Conservation (phyloP, 2,797 vertebrate species). For the Halcyon leucocephala region DNA sequence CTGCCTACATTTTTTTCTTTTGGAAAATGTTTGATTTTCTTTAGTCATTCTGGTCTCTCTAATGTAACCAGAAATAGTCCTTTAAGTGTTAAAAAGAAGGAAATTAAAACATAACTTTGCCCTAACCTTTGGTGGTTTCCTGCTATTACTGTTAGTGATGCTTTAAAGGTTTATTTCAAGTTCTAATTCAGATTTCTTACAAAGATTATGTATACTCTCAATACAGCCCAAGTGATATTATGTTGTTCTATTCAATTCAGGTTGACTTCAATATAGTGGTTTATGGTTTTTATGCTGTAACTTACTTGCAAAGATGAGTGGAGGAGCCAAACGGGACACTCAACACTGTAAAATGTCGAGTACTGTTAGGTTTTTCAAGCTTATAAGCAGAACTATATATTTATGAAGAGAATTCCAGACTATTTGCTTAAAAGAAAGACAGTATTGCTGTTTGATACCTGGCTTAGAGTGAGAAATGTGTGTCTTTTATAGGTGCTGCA, state of each 20-base stretch:
- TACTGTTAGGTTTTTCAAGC: neutral
- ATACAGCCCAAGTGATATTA: neutral
- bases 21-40: neutral
- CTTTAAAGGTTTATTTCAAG: neutral
- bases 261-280: neutral
- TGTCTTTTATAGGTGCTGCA: neutral
- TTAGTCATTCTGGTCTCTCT: neutral
- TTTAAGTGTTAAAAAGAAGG: neutral
- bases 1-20: neutral
- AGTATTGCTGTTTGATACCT: neutral
- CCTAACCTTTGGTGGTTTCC: neutral
- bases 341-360: neutral
- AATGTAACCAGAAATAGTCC: too few species aligned
- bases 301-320: neutral
- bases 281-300: neutral
- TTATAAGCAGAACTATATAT: neutral
- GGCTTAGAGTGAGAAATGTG: neutral
- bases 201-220: neutral
- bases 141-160: neutral
- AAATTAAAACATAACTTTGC: neutral
- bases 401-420: neutral
- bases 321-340: neutral
- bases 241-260: neutral
- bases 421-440: neutral
- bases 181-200: neutral